Conservation (phyloP, 2,797 vertebrate species). For the Silurus aristotelis region DNA sequence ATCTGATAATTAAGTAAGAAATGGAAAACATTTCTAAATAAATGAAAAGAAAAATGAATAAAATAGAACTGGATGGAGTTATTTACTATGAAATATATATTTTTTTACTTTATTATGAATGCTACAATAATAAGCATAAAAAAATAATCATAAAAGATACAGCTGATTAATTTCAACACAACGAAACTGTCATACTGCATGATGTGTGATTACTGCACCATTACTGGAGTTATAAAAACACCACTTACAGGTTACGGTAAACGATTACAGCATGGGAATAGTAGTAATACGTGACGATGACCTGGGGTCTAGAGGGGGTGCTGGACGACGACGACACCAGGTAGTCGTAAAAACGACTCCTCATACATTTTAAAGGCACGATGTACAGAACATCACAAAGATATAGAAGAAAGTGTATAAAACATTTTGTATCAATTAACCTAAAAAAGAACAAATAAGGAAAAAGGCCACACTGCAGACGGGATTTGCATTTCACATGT, state of each 20-base stretch:
- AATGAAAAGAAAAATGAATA: background rate
- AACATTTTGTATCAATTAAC: too few species aligned
- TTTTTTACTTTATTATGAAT: background rate
- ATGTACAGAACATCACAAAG: too few species aligned
- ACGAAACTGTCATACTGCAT: constrained; percentile 4
- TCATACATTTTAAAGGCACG: too few species aligned
- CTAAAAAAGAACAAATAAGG: too few species aligned
- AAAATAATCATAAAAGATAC: background rate
- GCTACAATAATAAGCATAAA: background rate
- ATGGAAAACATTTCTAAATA: background rate
- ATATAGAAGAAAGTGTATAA: too few species aligned
- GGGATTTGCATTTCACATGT: too few species aligned
- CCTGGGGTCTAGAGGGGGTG: background rate
- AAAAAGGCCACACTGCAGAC: too few species aligned
- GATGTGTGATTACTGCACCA: constrained; percentile 1
- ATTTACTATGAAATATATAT: background rate
- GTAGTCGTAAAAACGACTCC: too few species aligned
- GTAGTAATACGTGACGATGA: background rate
- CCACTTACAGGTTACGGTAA: constrained; percentile 20
- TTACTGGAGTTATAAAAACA: constrained; percentile 19
- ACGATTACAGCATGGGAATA: background rate
- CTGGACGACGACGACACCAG: too few species aligned
- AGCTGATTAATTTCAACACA: background rate
- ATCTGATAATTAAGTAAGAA: background rate
- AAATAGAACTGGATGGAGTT: background rate